phyloP scores from a whole-genome alignment of 2,888 invertebrate genomes.

The Brenthis hecate region DNA sequence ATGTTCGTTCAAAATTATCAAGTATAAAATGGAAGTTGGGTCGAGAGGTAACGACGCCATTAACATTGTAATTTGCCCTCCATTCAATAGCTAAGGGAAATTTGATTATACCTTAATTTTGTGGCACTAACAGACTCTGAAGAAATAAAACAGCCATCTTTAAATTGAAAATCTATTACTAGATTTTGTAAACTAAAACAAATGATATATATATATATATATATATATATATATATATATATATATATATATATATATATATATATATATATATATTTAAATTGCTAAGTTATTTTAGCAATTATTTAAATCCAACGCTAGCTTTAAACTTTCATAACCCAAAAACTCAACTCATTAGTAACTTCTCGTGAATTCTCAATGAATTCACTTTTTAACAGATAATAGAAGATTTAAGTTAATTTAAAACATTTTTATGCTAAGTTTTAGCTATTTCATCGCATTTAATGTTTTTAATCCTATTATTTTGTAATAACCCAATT shows the following conservation, averaged over 20 bases:
- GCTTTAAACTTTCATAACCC: slow-evolving; percentile 8
- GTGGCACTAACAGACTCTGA: slow-evolving; percentile 41
- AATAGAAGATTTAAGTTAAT: slow-evolving; percentile 4
- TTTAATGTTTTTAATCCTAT: neutral
- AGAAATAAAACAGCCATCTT: slow-evolving; percentile 25
- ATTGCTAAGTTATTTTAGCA: slow-evolving; percentile 5
- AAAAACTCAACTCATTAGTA: slow-evolving; percentile 13
- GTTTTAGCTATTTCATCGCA: neutral
- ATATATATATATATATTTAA: neutral
- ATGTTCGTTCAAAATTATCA: slow-evolving; percentile 49
- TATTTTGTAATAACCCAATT: slow-evolving; percentile 11
- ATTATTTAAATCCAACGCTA: slow-evolving; percentile 7
- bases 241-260: too few relatives aligned
- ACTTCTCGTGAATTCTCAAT: slow-evolving; percentile 15
- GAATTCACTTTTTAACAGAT: slow-evolving; percentile 8
- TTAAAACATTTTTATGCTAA: slow-evolving; percentile 4
- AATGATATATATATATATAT: neutral
- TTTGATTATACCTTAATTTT: slow-evolving; percentile 60
- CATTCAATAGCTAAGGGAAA: slow-evolving; percentile 53
- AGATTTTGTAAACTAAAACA: slow-evolving; percentile 2
- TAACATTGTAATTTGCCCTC: slow-evolving; percentile 62
- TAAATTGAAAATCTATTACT: slow-evolving; percentile 29
- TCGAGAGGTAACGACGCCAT: slow-evolving; percentile 52
- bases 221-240: too few relatives aligned
- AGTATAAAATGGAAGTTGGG: slow-evolving; percentile 51